Evolutionary conservation across 1,140 invertebrate species (phyloP).

Genomic region (Drosophila watanabei): DNA sequence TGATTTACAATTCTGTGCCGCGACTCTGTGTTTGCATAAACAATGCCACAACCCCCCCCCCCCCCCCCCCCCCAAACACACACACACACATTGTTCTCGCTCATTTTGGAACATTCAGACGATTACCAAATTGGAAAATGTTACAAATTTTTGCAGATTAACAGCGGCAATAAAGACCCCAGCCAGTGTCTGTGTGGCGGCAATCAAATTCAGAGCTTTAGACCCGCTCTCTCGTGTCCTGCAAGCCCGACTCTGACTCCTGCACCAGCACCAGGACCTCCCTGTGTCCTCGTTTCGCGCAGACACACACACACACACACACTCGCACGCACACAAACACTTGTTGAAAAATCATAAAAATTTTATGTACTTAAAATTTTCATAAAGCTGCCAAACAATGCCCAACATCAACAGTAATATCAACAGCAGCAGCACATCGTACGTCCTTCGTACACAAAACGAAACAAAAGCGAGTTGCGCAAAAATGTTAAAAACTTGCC

Average conservation of each 20-base stretch:
- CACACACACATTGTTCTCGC: conserved; percentile 14
- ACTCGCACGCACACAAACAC: conserved; percentile 34
- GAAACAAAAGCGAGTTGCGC: conserved; percentile 11
- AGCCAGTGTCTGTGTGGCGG: conserved; percentile 23
- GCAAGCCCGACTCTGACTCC: no score
- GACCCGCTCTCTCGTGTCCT: background rate
- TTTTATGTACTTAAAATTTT: conserved; percentile 73
- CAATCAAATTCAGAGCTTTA: conserved; percentile 61
- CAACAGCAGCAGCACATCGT: conserved; percentile 1
- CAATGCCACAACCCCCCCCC: background rate
- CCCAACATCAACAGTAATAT: conserved; percentile 30
- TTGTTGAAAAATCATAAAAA: conserved; percentile 69
- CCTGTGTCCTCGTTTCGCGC: background rate
- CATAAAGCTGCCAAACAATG: conserved; percentile 71
- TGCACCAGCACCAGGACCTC: no score
- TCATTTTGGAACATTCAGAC: conserved; percentile 40
- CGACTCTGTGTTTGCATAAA: conserved; percentile 19
- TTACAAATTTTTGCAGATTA: conserved; percentile 55
- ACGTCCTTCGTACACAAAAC: conserved; percentile 15
- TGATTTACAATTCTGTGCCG: conserved; percentile 30
- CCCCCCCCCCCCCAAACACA: no score
- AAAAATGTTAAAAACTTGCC: conserved; percentile 37
- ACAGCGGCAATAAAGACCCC: conserved; percentile 47
- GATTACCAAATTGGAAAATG: conserved; percentile 54
- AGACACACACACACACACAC: background rate